phyloP scores from a whole-genome alignment of 2,888 invertebrate species.

The Limulus polyphemus region DNA sequence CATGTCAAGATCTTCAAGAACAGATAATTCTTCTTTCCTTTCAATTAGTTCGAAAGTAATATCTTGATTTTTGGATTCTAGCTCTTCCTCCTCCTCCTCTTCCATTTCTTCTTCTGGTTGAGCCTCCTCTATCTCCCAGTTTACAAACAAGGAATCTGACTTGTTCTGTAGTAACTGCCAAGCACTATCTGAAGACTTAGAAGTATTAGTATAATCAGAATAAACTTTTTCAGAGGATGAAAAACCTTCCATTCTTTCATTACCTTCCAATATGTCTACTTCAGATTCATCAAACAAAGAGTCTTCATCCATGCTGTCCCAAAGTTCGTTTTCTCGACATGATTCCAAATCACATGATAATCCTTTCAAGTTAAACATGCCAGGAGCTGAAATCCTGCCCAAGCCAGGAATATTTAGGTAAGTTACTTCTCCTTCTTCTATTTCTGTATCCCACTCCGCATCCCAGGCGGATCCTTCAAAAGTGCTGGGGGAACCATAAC shows the following conservation, averaged over 20 bases:
- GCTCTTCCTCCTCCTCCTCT: not conserved
- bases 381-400: slow-evolving; percentile 26
- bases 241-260: not conserved
- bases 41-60: not conserved
- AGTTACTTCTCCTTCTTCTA: slow-evolving; percentile 11
- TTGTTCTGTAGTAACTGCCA: not conserved
- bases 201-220: slow-evolving; percentile 3
- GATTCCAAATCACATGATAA: slow-evolving; percentile 27
- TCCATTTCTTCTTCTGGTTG: not conserved
- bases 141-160: not conserved
- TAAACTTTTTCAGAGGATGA: slow-evolving; percentile 1
- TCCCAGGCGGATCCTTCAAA: slow-evolving; percentile 30
- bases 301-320: slow-evolving; percentile 26
- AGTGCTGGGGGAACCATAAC: slow-evolving; percentile 30
- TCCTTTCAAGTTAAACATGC: slow-evolving; percentile 27
- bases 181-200: slow-evolving; percentile 4
- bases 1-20: not conserved
- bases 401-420: slow-evolving; percentile 23
- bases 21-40: not conserved
- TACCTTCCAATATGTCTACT: not conserved
- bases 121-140: not conserved
- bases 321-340: slow-evolving; percentile 25
- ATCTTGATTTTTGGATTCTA: not conserved
- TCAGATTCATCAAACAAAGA: slow-evolving; percentile 17
- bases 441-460: slow-evolving; percentile 23